Evolutionary conservation across 2,113 vertebrate species (phyloP).

Genomic region (Plecturocebus donacophilus): DNA sequence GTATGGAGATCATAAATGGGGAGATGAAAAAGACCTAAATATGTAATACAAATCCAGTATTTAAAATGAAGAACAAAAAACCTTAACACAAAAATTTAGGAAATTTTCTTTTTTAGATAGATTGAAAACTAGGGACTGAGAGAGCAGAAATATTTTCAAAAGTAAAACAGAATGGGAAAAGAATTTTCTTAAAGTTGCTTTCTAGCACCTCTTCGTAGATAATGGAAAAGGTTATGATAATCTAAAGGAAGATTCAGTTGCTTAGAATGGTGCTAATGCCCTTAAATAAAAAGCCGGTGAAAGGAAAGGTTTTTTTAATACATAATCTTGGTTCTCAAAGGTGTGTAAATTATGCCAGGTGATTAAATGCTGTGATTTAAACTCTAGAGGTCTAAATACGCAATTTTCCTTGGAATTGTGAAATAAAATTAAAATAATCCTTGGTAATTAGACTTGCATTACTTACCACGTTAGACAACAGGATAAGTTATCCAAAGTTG

Average conservation of each 20-base stretch:
- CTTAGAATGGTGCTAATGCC: not conserved
- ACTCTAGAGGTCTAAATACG: not conserved
- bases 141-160: not conserved
- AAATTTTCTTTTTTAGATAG: not conserved
- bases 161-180: not conserved
- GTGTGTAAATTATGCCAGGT: not conserved
- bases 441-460: not conserved
- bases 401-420: not conserved
- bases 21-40: not conserved
- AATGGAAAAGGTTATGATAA: constrained; percentile 3
- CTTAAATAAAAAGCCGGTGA: constrained; percentile 5
- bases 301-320: constrained; percentile 36
- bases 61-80: not conserved
- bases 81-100: not conserved
- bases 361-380: constrained; percentile 7
- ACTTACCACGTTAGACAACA: not conserved
- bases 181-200: constrained; percentile 37
- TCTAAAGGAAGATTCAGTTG: not conserved
- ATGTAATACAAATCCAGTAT: not conserved
- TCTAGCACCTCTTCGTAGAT: not conserved
- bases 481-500: not conserved
- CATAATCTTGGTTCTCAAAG: not conserved
- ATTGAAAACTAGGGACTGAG: not conserved
- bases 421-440: constrained; percentile 21
- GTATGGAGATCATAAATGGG: not conserved